Evolutionary conservation across 2,797 vertebrate species (phyloP), one percentile per base, ranked within the genome.

Genomic region (Pseudotriccus pelzelni): DNA sequence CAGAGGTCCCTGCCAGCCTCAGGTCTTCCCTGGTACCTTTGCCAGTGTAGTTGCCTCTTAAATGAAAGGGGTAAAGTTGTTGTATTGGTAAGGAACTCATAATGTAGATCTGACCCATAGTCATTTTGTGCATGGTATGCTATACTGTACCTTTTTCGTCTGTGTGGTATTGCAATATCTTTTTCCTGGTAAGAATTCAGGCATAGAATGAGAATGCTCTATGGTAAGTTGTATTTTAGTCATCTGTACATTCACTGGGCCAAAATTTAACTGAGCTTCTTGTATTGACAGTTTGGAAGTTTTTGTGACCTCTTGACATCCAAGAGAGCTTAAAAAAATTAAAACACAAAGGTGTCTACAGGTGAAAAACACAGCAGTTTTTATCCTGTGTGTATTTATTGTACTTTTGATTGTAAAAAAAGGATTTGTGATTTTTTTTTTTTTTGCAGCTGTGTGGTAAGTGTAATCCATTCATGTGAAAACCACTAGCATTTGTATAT

Each of bases 201-300:
- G 15, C 10, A 43, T 3, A 52, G 52, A 63, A 30, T 0, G 0
- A 85, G 23, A 30, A 10, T 27, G 7, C 9, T 62, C 7, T 60
- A 18, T 18, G 39, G 41, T 68, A 86, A 67, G 8, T 17, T 87
- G 39, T 20, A 7, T 66, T 91, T 67, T 41, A 7, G 6, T 60
- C 53, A 5, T 52, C 52, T 39, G 11, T 60, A 12, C 14, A 2
- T 78, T 81, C 39, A 14, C 16, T 58, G 58, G 39, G n/a, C 41
- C 43, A 37, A 60, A 53, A 76, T 81, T 84, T 69, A 64, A 36
- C 16, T 64, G 18, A 41, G 6, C 5, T 69, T 36, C 25, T 60
- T 37, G 7, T 68, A 55, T 12, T 66, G 63, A 23, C 15, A 62
- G 32, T 68, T 30, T 82, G 52, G 49, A 70, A 37, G 18, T 37